These are phyloP conservation scores for Stegostoma tigrinum DNA, from an alignment of 2,113 vertebrate species.

Conservation along the genomic window DNA sequence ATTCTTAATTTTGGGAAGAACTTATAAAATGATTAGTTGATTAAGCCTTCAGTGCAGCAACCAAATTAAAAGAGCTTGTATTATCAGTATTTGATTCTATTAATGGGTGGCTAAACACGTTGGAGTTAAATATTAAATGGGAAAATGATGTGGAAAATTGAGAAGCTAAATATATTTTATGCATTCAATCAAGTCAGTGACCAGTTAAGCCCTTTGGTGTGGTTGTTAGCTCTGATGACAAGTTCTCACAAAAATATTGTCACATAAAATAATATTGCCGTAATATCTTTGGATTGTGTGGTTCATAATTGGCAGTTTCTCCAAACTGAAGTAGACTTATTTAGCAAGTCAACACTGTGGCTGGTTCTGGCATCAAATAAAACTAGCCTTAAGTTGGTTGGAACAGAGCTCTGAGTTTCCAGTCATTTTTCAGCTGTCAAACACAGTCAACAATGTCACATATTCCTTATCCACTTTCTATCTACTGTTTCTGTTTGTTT, in stretches of 20 bases:
- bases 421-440: conserved; percentile 17
- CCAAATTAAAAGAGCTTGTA: no score
- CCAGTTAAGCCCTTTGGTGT: neutral
- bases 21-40: no score
- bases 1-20: no score
- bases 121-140: no score
- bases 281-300: neutral
- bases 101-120: no score
- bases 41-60: no score
- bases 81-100: no score
- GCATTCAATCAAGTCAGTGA: neutral
- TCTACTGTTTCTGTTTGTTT: conserved; percentile 72
- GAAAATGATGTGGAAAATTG: no score
- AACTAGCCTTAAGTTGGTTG: neutral
- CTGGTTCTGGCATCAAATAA: neutral
- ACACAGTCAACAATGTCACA: conserved; percentile 47
- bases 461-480: conserved; percentile 50
- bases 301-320: neutral
- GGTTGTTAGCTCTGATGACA: neutral
- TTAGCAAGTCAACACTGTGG: neutral
- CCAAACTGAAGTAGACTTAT: neutral
- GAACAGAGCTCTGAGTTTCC: neutral
- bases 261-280: neutral
- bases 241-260: neutral
- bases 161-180: no score